Evolutionary conservation across 2,113 vertebrate genomes (phyloP), one percentile per base, ranked within the genome.

Genomic region (Boleophthalmus pectinirostris): DNA sequence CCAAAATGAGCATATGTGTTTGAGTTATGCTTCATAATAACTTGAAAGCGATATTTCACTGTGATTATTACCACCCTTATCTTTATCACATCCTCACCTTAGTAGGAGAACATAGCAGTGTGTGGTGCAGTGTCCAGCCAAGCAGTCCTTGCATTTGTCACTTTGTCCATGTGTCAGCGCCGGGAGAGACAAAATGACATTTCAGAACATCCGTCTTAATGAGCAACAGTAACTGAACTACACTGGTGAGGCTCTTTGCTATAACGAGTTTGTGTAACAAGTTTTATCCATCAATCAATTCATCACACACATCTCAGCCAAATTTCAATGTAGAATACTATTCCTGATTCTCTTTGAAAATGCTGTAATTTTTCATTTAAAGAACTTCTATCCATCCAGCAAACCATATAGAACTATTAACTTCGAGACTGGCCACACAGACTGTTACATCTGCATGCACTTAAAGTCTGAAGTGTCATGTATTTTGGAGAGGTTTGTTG

Each of bases 51-150:
- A 92, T 92, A 92, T 92, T 92, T 92, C 91, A 92, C 91, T 88
- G 82, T 91, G 91, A 92, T 90, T 0, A 68, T 80, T 81, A 69
- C 82, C 89, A 91, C 87, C 85, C 85, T 90, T 88, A 91, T 91
- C 86, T 74, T 79, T 86, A 77, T 74, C 82, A 70, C 83, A 85
- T 86, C 83, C 91, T 92, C 91, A 92, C 91, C 91, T 92, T 86
- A 83, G 87, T 69, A 92, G 91, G 83, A 91, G 89, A 89, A 92
- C 91, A 92, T 85, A 92, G 91, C 91, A 92, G 91, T 92, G 91
- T 87, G 89, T 92, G 82, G 91, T 81, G 46, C 91, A 92, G 83
- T 92, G 91, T 85, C 91, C 89, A 73, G 89, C 89, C 74, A 75
- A 82, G 89, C 91, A 92, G 91, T 92, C 91, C 89, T 89, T 86